A percentile compares a stretch with the other conserved stretches of the same genome.
Evolutionary conservation across 1,140 invertebrate genomes (phyloP).

Genomic region (Drosophila yakuba): DNA sequence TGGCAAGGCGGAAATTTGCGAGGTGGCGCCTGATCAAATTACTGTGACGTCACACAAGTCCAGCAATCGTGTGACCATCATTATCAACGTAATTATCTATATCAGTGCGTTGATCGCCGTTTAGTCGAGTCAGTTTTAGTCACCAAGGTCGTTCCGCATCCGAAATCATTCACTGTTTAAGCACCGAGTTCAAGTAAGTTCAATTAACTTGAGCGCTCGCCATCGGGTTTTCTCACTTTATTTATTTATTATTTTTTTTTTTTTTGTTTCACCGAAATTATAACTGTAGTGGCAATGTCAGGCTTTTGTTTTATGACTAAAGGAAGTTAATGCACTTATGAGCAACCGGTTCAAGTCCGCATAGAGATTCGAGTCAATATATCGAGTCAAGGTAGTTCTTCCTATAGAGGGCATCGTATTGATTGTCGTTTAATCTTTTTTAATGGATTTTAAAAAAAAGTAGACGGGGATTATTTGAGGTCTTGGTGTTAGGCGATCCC

Average conservation of each 20-base stretch:
- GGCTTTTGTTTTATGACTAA: constrained; percentile 61
- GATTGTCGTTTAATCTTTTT: constrained; percentile 8
- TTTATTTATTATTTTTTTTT: constrained; percentile 5
- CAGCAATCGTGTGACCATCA: constrained; percentile 42
- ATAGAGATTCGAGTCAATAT: neutral
- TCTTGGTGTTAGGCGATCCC: neutral
- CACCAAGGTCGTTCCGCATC: constrained; percentile 79
- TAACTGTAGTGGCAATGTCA: constrained; percentile 82
- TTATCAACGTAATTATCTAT: constrained; percentile 41
- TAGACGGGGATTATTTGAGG: constrained; percentile 10
- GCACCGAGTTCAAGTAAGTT: constrained; percentile 68
- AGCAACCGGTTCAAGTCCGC: constrained; percentile 48
- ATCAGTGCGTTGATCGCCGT: constrained; percentile 34
- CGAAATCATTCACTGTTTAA: constrained; percentile 47
- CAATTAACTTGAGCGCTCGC: constrained; percentile 64
- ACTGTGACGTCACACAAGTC: constrained; percentile 39
- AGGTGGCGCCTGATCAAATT: constrained; percentile 22
- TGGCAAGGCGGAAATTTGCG: constrained; percentile 36
- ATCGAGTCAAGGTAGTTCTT: constrained; percentile 61
- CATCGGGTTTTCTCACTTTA: constrained; percentile 23
- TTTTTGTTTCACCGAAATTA: constrained; percentile 42
- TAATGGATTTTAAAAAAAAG: constrained; percentile 11
- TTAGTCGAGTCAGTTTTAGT: constrained; percentile 37
- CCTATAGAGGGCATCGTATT: constrained; percentile 33
- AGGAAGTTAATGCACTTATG: constrained; percentile 76